Conservation (phyloP, 2,797 vertebrate genomes). For the Pseudochirops corinnae region DNA sequence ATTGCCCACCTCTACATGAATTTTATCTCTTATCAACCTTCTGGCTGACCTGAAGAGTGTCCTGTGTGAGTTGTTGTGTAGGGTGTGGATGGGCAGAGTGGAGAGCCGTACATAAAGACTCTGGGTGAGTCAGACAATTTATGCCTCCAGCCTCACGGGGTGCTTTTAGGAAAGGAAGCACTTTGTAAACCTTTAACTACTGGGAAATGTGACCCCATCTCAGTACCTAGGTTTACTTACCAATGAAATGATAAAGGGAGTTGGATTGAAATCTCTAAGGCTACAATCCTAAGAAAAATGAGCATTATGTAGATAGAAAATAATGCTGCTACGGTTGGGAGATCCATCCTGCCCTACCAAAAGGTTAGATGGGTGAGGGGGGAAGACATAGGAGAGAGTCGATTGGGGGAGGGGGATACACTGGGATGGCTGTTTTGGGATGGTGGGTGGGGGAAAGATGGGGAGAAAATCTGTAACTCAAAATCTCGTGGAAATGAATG, state of each 20-base stretch:
- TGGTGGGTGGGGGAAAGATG: too few species aligned
- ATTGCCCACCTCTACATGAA: not conserved
- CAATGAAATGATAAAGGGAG: slow-evolving; percentile 21
- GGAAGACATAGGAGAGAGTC: too few species aligned
- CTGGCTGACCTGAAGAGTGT: not conserved
- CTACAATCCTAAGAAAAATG: slow-evolving; percentile 2
- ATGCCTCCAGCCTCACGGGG: not conserved
- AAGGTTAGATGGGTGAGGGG: too few species aligned
- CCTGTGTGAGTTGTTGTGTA: not conserved
- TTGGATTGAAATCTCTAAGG: not conserved
- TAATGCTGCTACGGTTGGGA: too few species aligned
- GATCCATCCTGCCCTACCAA: too few species aligned
- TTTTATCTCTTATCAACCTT: not conserved
- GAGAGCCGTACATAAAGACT: not conserved
- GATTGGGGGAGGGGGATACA: too few species aligned
- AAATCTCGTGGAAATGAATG: too few species aligned
- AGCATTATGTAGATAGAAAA: slow-evolving; percentile 12
- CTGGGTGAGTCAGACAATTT: not conserved
- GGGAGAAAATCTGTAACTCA: too few species aligned
- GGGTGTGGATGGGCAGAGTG: not conserved
- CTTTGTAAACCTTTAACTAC: not conserved
- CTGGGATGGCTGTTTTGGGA: too few species aligned
- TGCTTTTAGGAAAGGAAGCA: not conserved
- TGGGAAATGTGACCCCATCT: not conserved
- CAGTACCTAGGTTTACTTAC: slow-evolving; percentile 35